phyloP scores from a whole-genome alignment of 2,888 invertebrate species.

The Timema cristinae region DNA sequence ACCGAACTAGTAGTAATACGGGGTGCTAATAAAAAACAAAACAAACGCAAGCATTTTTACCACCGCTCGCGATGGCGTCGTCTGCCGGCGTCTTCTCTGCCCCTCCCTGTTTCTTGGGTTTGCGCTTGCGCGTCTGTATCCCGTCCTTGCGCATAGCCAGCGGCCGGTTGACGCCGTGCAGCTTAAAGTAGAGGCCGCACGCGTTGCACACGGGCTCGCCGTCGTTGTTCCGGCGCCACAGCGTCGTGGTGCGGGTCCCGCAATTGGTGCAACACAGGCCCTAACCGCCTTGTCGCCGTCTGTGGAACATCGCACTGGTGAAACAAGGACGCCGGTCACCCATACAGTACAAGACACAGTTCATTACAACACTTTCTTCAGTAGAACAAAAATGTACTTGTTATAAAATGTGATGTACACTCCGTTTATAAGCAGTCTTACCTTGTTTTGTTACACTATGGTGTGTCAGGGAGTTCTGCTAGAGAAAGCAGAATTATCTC shows the following conservation, averaged over 20 bases:
- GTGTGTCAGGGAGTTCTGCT: not conserved
- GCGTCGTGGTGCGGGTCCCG: conserved; percentile 93
- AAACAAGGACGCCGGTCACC: not conserved
- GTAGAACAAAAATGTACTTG: not conserved
- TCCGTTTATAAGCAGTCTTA: too few relatives aligned
- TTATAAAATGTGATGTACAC: not conserved
- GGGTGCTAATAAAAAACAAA: not conserved
- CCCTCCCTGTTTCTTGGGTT: conserved; percentile 69
- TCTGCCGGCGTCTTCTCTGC: conserved; percentile 23
- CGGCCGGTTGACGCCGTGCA: conserved; percentile 90
- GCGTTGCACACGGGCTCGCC: conserved; percentile 99
- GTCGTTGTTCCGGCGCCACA: conserved; percentile 97
- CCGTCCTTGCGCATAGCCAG: conserved; percentile 95
- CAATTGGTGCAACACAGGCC: conserved; percentile 96
- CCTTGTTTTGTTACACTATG: not conserved
- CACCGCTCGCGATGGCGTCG: conserved; percentile 7
- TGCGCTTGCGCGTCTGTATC: conserved; percentile 92
- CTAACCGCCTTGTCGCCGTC: conserved; percentile 83
- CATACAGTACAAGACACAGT: not conserved
- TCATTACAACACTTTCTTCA: not conserved
- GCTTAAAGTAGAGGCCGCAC: conserved; percentile 93
- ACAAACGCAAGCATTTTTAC: not conserved
- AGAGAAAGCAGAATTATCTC: too few relatives aligned
- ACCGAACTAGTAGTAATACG: not conserved
- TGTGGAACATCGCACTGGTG: conserved; percentile 41